These are phyloP conservation scores for Leptopterna dolabrata DNA, from an alignment of 2,888 invertebrate species.

Conservation along the genomic window DNA sequence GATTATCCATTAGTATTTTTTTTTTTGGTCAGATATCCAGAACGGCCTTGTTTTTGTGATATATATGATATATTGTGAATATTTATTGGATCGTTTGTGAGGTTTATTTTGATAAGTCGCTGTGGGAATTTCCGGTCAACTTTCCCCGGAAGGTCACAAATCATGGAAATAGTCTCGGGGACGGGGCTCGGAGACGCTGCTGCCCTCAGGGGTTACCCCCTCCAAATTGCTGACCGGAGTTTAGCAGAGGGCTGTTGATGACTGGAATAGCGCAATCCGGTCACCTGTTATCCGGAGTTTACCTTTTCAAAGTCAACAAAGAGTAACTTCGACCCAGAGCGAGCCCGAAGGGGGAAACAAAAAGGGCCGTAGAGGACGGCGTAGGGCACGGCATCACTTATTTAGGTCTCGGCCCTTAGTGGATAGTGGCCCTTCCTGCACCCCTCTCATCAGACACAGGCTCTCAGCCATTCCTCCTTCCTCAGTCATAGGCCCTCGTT, in stretches of 20 bases:
- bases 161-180: not conserved
- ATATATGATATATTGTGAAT: no score
- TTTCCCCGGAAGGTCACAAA: not conserved
- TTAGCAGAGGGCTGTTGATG: not conserved
- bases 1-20: no score
- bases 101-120: not conserved
- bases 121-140: not conserved
- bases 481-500: not conserved
- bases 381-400: constrained; percentile 1
- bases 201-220: not conserved
- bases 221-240: not conserved
- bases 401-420: constrained; percentile 4
- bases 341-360: not conserved
- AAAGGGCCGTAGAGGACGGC: not conserved
- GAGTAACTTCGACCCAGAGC: not conserved
- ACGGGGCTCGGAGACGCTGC: not conserved
- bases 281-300: constrained; percentile 13
- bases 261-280: not conserved
- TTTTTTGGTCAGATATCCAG: no score
- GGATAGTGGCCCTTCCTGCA: no score
- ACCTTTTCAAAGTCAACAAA: constrained; percentile 22
- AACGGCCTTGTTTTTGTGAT: no score
- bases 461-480: no score
- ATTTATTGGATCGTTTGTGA: no score
- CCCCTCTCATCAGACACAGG: no score